Percentiles rank a stretch among this genome's conserved stretches.
Conservation (phyloP, 2,888 invertebrate species). For the Hypena proboscidalis region DNA sequence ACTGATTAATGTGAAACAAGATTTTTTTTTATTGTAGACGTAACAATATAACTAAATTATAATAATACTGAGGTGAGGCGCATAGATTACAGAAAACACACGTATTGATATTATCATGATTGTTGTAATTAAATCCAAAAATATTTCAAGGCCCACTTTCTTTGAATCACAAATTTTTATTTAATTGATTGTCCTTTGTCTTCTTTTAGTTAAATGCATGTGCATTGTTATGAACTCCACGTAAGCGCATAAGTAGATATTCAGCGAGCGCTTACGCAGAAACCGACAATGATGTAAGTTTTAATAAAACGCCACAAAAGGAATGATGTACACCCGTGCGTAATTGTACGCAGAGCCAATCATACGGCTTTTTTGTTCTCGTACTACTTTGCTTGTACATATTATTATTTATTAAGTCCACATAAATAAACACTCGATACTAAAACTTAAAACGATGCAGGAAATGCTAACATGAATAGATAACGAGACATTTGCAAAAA, state of each 20-base stretch:
- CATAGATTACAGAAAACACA: too few species aligned
- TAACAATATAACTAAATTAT: too few species aligned
- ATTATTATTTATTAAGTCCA: slow-evolving; percentile 28
- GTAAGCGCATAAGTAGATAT: slow-evolving; percentile 15
- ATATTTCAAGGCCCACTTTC: too few species aligned
- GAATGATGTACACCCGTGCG: slow-evolving; percentile 20
- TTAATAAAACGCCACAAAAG: slow-evolving; percentile 36
- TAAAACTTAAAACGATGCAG: slow-evolving; percentile 52
- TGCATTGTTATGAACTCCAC: slow-evolving; percentile 21
- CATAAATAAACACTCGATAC: slow-evolving; percentile 26
- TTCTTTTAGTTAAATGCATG: slow-evolving; percentile 23
- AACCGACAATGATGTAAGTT: slow-evolving; percentile 31
- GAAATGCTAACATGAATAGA: slow-evolving; percentile 60
- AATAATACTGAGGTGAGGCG: too few species aligned
- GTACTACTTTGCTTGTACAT: slow-evolving; percentile 25
- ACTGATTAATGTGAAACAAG: too few species aligned
- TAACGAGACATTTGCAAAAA: slow-evolving; percentile 68
- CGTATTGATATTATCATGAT: too few species aligned
- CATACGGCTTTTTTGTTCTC: slow-evolving; percentile 24
- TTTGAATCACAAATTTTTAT: slow-evolving; percentile 19
- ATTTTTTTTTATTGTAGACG: too few species aligned
- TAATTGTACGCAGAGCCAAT: slow-evolving; percentile 35
- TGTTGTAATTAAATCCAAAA: too few species aligned
- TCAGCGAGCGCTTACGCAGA: slow-evolving; percentile 16
- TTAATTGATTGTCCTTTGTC: slow-evolving; percentile 29